phyloP scores from a whole-genome alignment of 2,797 vertebrate genomes.

The Siniperca undulata region DNA sequence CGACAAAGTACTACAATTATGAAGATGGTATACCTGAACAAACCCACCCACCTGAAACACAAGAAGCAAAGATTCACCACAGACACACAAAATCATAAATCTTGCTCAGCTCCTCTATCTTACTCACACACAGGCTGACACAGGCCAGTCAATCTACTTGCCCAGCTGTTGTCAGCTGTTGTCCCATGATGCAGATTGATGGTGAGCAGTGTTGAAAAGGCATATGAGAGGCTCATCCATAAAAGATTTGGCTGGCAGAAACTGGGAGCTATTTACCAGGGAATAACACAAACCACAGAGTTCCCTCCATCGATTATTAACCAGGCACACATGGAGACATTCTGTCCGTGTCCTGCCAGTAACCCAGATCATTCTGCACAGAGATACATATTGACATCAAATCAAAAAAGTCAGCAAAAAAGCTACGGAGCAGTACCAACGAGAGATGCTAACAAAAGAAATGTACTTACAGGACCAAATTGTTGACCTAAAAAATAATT shows the following conservation, averaged over 20 bases:
- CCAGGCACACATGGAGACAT: constrained; percentile 37
- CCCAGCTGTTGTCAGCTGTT: constrained; percentile 17
- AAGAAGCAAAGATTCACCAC: constrained; percentile 13
- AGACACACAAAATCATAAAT: constrained; percentile 13
- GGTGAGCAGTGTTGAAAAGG: constrained; percentile 54
- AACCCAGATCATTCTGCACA: background rate
- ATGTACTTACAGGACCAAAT: too few species aligned
- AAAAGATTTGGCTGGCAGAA: constrained; percentile 69
- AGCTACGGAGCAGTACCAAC: too few species aligned
- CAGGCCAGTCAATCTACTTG: constrained; percentile 53
- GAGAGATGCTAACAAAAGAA: background rate
- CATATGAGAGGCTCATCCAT: constrained; percentile 74
- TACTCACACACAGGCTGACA: constrained; percentile 10
- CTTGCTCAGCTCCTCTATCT: constrained; percentile 13
- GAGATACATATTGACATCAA: background rate
- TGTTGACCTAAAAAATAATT: too few species aligned
- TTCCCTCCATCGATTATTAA: constrained; percentile 69
- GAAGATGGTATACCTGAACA: constrained; percentile 38
- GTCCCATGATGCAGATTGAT: constrained; percentile 58
- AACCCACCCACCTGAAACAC: background rate
- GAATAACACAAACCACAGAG: constrained; percentile 59
- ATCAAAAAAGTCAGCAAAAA: background rate
- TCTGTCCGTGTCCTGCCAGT: constrained; percentile 14
- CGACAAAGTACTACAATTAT: constrained; percentile 26
- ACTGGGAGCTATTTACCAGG: constrained; percentile 56